phyloP scores from a whole-genome alignment of 2,888 invertebrate species.

The Lutraria lutraria region DNA sequence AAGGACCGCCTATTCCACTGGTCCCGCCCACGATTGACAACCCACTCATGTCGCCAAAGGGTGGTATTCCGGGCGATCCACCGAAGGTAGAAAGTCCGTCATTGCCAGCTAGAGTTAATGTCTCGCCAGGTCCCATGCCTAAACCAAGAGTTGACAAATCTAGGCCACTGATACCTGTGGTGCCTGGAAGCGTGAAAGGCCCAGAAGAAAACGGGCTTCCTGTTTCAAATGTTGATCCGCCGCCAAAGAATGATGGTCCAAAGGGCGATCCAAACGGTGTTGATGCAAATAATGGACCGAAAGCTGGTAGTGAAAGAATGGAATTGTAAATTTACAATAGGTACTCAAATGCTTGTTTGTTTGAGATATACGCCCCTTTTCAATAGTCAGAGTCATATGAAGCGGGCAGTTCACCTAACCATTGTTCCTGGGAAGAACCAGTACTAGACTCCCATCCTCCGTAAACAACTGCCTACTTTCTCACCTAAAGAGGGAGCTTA shows the following conservation, averaged over 20 bases:
- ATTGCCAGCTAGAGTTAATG: background rate
- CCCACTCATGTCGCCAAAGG: background rate
- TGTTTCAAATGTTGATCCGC: background rate
- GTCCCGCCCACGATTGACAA: background rate
- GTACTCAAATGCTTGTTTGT: no score
- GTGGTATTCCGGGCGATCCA: background rate
- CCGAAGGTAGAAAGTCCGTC: background rate
- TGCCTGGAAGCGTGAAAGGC: background rate
- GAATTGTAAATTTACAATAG: background rate
- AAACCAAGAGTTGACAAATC: constrained; percentile 17
- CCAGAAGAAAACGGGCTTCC: background rate
- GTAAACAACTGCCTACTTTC: no score
- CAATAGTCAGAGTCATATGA: no score
- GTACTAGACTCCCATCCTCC: no score
- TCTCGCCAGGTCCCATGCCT: background rate
- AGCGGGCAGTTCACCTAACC: no score
- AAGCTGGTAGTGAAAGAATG: background rate
- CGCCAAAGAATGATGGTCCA: background rate
- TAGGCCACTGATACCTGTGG: constrained; percentile 7
- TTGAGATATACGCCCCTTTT: no score
- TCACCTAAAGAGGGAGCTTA: no score
- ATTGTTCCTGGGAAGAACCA: no score
- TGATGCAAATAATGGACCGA: background rate
- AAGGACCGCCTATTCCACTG: no score
- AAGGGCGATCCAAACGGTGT: constrained; percentile 14